These are phyloP conservation scores for Ailurus styani DNA, from an alignment of 2,113 vertebrate genomes.

Conservation along the genomic window DNA sequence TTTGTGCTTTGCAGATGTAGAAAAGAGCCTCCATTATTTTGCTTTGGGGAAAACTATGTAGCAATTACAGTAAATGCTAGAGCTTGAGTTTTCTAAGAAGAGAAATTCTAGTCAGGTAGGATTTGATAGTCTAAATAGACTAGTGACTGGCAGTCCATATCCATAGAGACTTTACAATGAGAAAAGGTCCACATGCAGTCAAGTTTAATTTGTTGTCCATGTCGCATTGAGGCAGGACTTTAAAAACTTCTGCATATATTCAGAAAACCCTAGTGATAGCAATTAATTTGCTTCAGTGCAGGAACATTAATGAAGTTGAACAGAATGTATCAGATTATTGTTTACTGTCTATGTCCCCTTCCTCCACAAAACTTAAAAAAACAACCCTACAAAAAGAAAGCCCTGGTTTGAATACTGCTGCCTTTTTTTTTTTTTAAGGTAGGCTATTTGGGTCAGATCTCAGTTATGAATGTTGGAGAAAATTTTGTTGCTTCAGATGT, in stretches of 20 bases:
- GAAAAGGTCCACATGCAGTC: background rate
- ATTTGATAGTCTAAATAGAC: constrained; percentile 37
- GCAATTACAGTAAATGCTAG: background rate
- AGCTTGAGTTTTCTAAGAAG: constrained; percentile 27
- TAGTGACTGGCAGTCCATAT: background rate
- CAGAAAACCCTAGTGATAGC: background rate
- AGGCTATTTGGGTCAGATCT: constrained; percentile 52
- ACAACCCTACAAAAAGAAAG: background rate
- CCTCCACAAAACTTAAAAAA: background rate
- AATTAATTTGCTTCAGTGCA: background rate
- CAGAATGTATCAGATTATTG: background rate
- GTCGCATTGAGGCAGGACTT: background rate
- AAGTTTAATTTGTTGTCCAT: constrained; percentile 46
- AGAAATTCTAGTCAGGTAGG: constrained; percentile 52
- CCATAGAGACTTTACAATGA: background rate
- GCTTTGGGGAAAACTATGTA: constrained; percentile 45
- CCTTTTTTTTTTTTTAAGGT: background rate
- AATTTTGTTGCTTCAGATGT: constrained; percentile 28
- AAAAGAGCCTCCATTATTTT: constrained; percentile 35
- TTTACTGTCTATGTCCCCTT: background rate
- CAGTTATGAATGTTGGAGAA: background rate
- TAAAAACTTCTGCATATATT: background rate
- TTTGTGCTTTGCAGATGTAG: constrained; percentile 40
- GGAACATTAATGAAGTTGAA: background rate
- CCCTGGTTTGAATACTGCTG: background rate